These are phyloP conservation scores for Phenganax marumi DNA, from an alignment of 92 coral and sea anemone genomes.

Conservation along the genomic window DNA sequence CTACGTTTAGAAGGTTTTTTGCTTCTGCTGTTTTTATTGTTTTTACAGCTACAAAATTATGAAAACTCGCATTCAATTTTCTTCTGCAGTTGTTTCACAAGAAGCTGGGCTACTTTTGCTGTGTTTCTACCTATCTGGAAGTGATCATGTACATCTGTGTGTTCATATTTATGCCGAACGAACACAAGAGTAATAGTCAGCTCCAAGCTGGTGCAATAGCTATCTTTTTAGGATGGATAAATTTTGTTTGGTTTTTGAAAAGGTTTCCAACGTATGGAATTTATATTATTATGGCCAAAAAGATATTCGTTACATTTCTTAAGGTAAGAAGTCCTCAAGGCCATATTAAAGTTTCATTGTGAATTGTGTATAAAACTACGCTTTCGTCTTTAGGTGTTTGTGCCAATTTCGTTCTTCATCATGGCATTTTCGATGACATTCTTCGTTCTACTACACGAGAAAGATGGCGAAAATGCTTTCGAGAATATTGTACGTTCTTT, in stretches of 20 bases:
- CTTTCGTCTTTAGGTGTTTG: constrained; percentile 9
- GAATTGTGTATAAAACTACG: neutral
- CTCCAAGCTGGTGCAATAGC: constrained; percentile 35
- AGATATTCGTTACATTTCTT: constrained; percentile 29
- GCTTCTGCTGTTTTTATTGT: too few species aligned
- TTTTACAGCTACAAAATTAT: too few species aligned
- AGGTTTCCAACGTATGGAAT: constrained; percentile 28
- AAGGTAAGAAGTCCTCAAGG: constrained; percentile 6
- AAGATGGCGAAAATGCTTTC: neutral
- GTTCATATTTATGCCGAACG: constrained; percentile 6
- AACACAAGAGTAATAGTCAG: constrained; percentile 13
- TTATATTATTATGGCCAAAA: constrained; percentile 37
- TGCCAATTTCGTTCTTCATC: constrained; percentile 10
- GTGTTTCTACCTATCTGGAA: neutral
- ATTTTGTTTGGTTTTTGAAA: constrained; percentile 30
- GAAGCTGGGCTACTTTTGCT: neutral
- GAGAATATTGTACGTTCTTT: neutral
- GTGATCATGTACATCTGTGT: constrained; percentile 25
- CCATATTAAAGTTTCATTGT: neutral
- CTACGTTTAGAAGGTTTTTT: too few species aligned
- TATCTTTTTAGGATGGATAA: constrained; percentile 28
- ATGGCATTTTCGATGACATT: constrained; percentile 36
- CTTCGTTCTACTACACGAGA: constrained; percentile 14
- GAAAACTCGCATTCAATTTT: too few species aligned
- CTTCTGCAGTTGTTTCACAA: constrained; percentile 6